phyloP scores from a whole-genome alignment of 1,140 invertebrate species.

The Drosophila sucinea region DNA sequence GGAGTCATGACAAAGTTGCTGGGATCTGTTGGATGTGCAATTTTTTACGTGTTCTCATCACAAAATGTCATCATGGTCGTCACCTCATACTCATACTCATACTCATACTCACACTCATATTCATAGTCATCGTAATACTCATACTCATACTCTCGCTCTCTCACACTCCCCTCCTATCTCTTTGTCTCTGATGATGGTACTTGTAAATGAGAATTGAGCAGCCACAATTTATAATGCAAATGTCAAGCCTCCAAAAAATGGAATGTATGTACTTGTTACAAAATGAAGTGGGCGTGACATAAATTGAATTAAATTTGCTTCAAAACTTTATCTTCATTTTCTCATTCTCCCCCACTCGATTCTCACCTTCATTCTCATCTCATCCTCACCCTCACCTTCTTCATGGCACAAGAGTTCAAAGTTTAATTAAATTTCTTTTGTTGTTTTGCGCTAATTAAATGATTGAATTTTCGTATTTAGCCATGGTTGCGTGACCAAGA shows the following conservation, averaged over 20 bases:
- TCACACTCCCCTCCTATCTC: background rate
- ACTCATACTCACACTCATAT: background rate
- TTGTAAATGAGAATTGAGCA: conserved; percentile 62
- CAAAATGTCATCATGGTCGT: conserved; percentile 61
- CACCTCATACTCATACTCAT: conserved; percentile 47
- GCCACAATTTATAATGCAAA: conserved; percentile 78
- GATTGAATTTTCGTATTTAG: conserved; percentile 77
- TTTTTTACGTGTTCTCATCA: conserved; percentile 80
- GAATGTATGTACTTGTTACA: conserved; percentile 40
- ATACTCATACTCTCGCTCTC: background rate
- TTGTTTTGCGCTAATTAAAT: conserved; percentile 76
- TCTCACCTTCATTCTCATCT: background rate
- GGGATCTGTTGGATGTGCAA: conserved; percentile 61
- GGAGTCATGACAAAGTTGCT: conserved; percentile 65
- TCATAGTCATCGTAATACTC: background rate
- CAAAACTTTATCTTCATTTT: conserved; percentile 28
- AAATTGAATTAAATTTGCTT: conserved; percentile 76
- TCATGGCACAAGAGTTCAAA: conserved; percentile 52
- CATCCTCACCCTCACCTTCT: conserved; percentile 37
- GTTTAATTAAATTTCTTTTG: conserved; percentile 80
- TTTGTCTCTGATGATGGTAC: background rate
- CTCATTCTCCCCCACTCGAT: background rate
- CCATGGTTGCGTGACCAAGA: conserved; percentile 24
- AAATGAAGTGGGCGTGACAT: conserved; percentile 43
- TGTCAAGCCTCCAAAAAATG: conserved; percentile 45